Conservation (phyloP, 2,113 vertebrate species). For the Sturnira hondurensis region DNA sequence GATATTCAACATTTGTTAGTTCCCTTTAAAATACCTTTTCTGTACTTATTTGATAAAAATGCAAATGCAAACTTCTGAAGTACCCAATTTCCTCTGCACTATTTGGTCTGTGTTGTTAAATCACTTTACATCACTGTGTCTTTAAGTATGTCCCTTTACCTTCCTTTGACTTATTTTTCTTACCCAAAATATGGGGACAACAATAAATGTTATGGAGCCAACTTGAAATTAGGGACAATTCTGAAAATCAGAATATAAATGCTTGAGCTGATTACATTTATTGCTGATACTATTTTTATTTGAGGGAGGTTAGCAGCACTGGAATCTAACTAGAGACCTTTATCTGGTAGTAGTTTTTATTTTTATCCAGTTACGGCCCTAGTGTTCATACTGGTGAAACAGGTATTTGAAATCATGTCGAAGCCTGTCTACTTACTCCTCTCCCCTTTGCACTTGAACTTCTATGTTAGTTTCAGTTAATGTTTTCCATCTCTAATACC, state of each 20-base stretch:
- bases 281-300: background rate
- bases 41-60: conserved; percentile 1
- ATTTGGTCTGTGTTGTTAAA: background rate
- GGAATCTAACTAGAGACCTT: background rate
- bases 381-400: background rate
- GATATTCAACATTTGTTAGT: background rate
- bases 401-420: background rate
- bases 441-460: background rate
- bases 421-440: background rate
- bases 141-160: background rate
- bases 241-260: background rate
- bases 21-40: background rate
- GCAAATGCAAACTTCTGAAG: background rate
- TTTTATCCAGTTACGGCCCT: background rate
- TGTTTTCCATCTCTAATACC: background rate
- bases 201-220: background rate
- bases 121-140: background rate
- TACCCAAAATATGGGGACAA: background rate
- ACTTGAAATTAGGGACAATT: background rate
- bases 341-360: background rate
- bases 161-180: background rate
- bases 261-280: background rate
- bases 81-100: background rate
- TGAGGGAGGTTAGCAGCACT: background rate
- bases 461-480: background rate